Evolutionary conservation across 2,113 vertebrate genomes (phyloP).

Genomic region (Pandion haliaetus): DNA sequence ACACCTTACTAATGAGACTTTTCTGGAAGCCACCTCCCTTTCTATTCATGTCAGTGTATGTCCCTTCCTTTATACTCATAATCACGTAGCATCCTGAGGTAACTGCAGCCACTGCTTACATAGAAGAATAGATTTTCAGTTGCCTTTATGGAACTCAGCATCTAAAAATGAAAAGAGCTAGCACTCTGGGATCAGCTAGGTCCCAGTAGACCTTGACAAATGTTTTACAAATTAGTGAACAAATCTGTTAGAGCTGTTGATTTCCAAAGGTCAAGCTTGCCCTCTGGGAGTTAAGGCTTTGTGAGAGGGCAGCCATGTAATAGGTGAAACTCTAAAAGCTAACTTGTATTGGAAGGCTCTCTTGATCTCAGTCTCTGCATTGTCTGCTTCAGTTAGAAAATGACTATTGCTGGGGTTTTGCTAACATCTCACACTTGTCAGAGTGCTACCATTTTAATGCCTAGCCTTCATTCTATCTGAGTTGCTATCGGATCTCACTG

Average conservation of each 20-base stretch:
- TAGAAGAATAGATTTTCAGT: not conserved
- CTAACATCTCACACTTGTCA: not conserved
- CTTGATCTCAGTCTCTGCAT: not conserved
- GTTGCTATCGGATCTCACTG: not conserved
- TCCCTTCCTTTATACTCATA: not conserved
- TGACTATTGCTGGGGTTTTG: not conserved
- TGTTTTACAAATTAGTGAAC: not conserved
- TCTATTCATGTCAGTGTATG: not conserved
- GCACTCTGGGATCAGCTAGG: not conserved
- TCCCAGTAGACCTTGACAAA: not conserved
- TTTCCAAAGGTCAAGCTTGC: not conserved
- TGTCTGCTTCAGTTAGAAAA: not conserved
- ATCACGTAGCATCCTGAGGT: not conserved
- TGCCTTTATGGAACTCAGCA: not conserved
- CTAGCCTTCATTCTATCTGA: not conserved
- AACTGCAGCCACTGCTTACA: not conserved
- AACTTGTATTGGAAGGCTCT: not conserved
- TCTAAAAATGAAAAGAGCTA: not conserved
- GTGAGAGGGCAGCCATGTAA: not conserved
- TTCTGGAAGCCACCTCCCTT: conserved; percentile 37
- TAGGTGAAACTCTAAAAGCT: not conserved
- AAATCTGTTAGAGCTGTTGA: not conserved
- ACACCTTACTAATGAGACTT: conserved; percentile 1
- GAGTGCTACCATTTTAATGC: not conserved
- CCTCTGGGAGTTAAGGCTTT: not conserved